Conservation (phyloP, 2,797 vertebrate genomes). For the Euphonia xanthogaster region DNA sequence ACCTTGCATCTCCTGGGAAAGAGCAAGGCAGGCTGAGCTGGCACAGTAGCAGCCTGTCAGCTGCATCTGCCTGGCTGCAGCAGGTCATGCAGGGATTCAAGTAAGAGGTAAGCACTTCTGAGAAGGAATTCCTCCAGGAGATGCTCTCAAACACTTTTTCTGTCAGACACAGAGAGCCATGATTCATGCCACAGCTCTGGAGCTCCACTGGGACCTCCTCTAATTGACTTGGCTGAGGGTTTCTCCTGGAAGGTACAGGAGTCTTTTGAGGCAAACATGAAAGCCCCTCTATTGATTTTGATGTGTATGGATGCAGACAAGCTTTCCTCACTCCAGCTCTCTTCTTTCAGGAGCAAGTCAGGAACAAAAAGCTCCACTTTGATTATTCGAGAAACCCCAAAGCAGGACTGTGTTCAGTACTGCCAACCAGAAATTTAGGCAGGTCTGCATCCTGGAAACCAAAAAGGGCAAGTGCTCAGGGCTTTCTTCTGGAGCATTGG, state of each 20-base stretch:
- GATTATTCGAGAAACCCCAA: background rate
- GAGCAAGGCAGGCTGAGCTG: background rate
- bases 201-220: background rate
- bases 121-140: background rate
- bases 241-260: background rate
- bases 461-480: background rate
- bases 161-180: background rate
- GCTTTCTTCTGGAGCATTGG: background rate
- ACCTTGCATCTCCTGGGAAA: background rate
- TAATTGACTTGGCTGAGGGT: background rate
- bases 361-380: background rate
- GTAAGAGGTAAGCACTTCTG: background rate
- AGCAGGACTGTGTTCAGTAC: background rate
- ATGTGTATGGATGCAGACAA: background rate
- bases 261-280: background rate
- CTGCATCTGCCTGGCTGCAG: background rate
- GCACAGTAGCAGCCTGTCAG: background rate
- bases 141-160: background rate
- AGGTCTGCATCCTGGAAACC: background rate
- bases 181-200: background rate
- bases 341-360: background rate
- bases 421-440: background rate
- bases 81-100: background rate
- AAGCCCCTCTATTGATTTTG: background rate
- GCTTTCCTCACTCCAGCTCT: background rate